Percentiles rank a stretch among this genome's conserved stretches.
phyloP scores from a whole-genome alignment of 2,888 invertebrate genomes.

The Lycophotia porphyrea region DNA sequence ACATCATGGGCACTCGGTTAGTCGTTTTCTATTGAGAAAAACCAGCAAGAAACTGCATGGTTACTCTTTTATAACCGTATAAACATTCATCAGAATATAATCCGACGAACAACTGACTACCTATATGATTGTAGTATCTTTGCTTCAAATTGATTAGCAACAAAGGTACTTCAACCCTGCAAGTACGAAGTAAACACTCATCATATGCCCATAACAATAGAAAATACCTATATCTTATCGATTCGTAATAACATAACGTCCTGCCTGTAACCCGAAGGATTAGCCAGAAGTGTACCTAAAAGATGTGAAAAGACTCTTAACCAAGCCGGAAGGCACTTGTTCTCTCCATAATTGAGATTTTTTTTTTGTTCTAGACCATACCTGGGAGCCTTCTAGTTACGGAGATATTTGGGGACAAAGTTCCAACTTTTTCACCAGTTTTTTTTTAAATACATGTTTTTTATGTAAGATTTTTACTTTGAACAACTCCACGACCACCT shows the following conservation, averaged over 20 bases:
- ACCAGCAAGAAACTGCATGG: background rate
- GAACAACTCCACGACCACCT: too few relatives aligned
- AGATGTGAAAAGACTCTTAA: too few relatives aligned
- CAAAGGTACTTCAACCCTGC: background rate
- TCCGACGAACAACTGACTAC: background rate
- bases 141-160: background rate
- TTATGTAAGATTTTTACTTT: too few relatives aligned
- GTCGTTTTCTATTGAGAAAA: background rate
- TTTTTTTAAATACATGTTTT: too few relatives aligned
- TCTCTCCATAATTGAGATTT: too few relatives aligned
- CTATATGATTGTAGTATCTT: background rate
- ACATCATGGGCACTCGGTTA: background rate
- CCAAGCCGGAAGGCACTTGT: too few relatives aligned
- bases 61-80: background rate
- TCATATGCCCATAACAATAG: background rate
- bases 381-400: too few relatives aligned
- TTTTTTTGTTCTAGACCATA: too few relatives aligned
- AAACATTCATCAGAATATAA: background rate
- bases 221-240: background rate
- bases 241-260: background rate
- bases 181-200: background rate
- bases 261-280: too few relatives aligned
- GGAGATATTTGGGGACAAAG: too few relatives aligned
- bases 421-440: too few relatives aligned
- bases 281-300: too few relatives aligned